Conservation (phyloP, 1,140 invertebrate genomes). For the Agrypnia vestita region DNA sequence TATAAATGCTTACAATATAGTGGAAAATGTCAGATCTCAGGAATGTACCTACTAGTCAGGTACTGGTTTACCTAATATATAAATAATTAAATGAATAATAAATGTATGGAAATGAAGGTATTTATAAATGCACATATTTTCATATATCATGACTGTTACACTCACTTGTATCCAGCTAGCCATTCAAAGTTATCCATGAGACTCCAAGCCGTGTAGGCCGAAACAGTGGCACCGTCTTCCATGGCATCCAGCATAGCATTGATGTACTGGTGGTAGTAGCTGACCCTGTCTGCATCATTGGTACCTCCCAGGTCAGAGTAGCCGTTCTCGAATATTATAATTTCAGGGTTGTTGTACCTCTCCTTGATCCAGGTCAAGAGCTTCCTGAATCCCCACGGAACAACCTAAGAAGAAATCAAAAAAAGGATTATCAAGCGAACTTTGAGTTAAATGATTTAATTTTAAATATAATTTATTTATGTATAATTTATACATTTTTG, state of each 20-base stretch:
- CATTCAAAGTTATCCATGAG: constrained; percentile 85
- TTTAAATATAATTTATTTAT: too few relatives aligned
- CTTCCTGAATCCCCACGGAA: constrained; percentile 77
- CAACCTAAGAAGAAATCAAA: constrained; percentile 63
- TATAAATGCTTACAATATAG: background rate
- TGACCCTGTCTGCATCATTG: constrained; percentile 65
- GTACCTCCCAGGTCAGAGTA: constrained; percentile 70
- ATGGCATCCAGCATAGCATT: constrained; percentile 79
- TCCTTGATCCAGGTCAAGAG: constrained; percentile 77
- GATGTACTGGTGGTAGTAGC: constrained; percentile 74
- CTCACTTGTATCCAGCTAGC: constrained; percentile 74
- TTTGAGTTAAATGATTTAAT: too few relatives aligned
- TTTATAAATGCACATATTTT: background rate
- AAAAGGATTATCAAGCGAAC: background rate
- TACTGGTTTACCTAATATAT: background rate
- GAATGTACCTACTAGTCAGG: too few relatives aligned
- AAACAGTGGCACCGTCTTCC: constrained; percentile 78
- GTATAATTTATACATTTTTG: background rate
- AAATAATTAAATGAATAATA: background rate
- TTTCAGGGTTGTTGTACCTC: constrained; percentile 75
- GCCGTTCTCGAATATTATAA: constrained; percentile 82
- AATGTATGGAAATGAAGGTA: background rate
- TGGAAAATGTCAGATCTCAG: background rate
- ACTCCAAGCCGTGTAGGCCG: constrained; percentile 81
- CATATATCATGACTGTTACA: background rate